Evolutionary conservation across 2,797 vertebrate genomes (phyloP).

Genomic region (Molossus molossus): DNA sequence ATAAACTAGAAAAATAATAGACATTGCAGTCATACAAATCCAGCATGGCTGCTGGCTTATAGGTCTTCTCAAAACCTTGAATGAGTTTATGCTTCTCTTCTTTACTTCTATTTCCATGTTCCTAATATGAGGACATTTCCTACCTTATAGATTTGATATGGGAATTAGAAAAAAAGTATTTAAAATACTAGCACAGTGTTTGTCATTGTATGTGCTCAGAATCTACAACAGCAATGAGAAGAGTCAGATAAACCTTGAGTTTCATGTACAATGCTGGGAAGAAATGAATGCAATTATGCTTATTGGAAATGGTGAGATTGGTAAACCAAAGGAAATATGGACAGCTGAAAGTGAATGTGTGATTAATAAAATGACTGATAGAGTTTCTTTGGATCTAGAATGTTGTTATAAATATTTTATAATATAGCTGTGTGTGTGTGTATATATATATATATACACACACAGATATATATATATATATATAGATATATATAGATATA

Average conservation of each 20-base stretch:
- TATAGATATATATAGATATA: no score
- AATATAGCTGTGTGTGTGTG: not conserved
- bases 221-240: not conserved
- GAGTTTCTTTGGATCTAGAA: not conserved
- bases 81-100: not conserved
- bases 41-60: not conserved
- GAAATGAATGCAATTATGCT: constrained; percentile 39
- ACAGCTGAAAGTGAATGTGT: not conserved
- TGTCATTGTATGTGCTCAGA: not conserved
- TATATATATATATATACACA: no score
- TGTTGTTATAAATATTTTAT: not conserved
- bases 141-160: not conserved
- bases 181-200: not conserved
- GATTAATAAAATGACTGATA: not conserved
- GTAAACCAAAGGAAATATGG: not conserved
- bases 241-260: not conserved
- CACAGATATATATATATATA: no score
- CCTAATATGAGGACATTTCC: not conserved
- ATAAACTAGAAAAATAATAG: constrained; percentile 31
- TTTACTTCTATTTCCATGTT: not conserved
- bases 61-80: not conserved
- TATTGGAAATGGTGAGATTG: not conserved
- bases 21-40: not conserved
- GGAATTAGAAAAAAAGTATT: not conserved
- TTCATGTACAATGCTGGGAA: not conserved